Evolutionary conservation across 2,888 invertebrate species (phyloP).

Genomic region (Candidula unifasciata): DNA sequence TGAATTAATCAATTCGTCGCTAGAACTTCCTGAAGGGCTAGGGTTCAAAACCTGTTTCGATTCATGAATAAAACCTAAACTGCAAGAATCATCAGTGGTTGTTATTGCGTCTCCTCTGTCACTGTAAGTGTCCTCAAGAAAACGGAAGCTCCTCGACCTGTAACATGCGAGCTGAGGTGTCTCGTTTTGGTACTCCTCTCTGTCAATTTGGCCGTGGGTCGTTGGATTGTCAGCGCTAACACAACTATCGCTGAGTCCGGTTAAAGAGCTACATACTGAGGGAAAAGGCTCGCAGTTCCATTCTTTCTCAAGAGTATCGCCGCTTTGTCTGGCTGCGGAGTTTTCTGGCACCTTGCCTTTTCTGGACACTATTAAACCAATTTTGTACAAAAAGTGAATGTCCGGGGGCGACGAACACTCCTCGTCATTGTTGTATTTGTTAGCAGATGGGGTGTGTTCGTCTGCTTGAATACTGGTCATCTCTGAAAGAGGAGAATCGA

Average conservation of each 20-base stretch:
- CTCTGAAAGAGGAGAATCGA: not conserved
- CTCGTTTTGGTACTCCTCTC: not conserved
- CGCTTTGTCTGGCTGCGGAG: not conserved
- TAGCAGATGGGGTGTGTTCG: not conserved
- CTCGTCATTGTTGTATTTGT: not conserved
- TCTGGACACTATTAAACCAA: constrained; percentile 41
- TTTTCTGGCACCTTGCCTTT: constrained; percentile 9
- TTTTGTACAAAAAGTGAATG: constrained; percentile 41
- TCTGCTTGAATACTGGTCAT: too few relatives aligned
- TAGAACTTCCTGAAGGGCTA: not conserved
- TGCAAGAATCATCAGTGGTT: not conserved
- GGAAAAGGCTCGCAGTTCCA: not conserved
- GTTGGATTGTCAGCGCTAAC: not conserved
- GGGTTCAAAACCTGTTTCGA: not conserved
- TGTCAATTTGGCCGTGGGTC: not conserved
- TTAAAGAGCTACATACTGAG: not conserved
- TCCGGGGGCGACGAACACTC: constrained; percentile 4
- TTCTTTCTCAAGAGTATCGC: not conserved
- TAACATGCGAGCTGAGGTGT: not conserved
- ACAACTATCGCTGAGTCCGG: not conserved
- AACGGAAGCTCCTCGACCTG: not conserved
- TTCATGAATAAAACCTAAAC: not conserved
- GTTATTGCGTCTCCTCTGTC: not conserved
- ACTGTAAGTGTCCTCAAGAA: not conserved
- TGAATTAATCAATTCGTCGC: not conserved